phyloP scores from a whole-genome alignment of 2,888 invertebrate genomes.

The Drosophila mimetica region DNA sequence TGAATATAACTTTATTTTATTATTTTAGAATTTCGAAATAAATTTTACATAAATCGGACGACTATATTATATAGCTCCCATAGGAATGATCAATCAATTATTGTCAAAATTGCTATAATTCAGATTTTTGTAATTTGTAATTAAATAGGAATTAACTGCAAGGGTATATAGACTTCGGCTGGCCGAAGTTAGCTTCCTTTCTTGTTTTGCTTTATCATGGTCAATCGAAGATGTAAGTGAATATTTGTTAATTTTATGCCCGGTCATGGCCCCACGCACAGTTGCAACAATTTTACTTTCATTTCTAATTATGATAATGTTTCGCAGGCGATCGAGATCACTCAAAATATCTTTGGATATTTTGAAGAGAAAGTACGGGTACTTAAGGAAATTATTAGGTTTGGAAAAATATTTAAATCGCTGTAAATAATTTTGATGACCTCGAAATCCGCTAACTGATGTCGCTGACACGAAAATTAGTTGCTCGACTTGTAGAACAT shows the following conservation, averaged over 20 bases:
- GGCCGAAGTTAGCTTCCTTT: too few relatives aligned
- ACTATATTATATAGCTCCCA: too few relatives aligned
- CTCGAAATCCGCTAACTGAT: conserved; percentile 33
- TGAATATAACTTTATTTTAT: too few relatives aligned
- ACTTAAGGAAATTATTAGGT: conserved; percentile 20
- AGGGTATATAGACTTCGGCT: too few relatives aligned
- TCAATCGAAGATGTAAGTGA: conserved; percentile 39
- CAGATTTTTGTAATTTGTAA: too few relatives aligned
- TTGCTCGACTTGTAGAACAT: conserved; percentile 21
- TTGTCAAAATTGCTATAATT: too few relatives aligned
- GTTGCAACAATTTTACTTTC: conserved; percentile 67
- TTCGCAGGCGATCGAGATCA: conserved; percentile 66
- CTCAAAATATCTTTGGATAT: conserved; percentile 11
- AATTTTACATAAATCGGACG: too few relatives aligned
- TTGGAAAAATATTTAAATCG: conserved; percentile 19
- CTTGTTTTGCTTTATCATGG: conserved; percentile 72
- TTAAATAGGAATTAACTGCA: too few relatives aligned
- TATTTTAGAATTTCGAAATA: too few relatives aligned
- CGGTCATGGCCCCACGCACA: conserved; percentile 58
- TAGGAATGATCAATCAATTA: too few relatives aligned
- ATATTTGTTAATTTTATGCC: conserved; percentile 51
- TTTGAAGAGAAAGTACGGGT: conserved; percentile 28
- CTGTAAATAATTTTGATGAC: conserved; percentile 41
- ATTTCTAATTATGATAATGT: conserved; percentile 76
- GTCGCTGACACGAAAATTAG: conserved; percentile 23